Percentiles rank a stretch among this genome's conserved stretches.
phyloP scores from a whole-genome alignment of 2,888 invertebrate species.

The Cryptus armator region DNA sequence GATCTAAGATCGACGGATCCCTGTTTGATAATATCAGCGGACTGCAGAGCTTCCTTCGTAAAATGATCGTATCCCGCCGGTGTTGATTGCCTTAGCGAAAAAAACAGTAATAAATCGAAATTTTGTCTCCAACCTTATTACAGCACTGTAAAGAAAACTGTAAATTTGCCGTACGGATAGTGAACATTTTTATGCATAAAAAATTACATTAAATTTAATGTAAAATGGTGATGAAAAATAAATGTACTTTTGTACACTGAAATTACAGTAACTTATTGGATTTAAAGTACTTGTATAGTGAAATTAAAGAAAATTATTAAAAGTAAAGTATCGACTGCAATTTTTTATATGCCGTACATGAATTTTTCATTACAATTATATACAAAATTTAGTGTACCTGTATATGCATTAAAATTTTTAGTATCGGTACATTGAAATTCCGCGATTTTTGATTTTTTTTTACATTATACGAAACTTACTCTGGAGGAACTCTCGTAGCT shows the following conservation, averaged over 20 bases:
- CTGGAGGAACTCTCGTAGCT: conserved; percentile 91
- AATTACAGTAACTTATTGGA: too few relatives aligned
- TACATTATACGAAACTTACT: conserved; percentile 85
- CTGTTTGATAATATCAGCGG: conserved; percentile 91
- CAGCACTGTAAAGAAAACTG: too few relatives aligned
- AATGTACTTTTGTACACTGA: too few relatives aligned
- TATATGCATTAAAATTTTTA: too few relatives aligned
- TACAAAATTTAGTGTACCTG: conserved; percentile 6
- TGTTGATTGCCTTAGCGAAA: conserved; percentile 89
- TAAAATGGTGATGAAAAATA: too few relatives aligned
- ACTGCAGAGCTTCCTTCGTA: conserved; percentile 91
- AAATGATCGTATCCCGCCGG: conserved; percentile 95
- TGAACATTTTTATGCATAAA: too few relatives aligned
- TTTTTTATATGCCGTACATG: too few relatives aligned
- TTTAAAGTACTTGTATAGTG: too few relatives aligned
- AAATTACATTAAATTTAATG: too few relatives aligned
- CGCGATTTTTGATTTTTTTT: too few relatives aligned
- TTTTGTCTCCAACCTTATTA: conserved; percentile 2
- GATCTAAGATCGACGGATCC: conserved; percentile 91
- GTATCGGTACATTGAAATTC: too few relatives aligned
- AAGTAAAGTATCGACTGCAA: not conserved
- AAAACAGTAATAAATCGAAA: conserved; percentile 35
- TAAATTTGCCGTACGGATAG: too few relatives aligned
- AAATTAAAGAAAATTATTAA: not conserved
- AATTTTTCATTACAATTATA: not conserved